phyloP scores from a whole-genome alignment of 1,140 invertebrate genomes.

The Plodia interpunctella region DNA sequence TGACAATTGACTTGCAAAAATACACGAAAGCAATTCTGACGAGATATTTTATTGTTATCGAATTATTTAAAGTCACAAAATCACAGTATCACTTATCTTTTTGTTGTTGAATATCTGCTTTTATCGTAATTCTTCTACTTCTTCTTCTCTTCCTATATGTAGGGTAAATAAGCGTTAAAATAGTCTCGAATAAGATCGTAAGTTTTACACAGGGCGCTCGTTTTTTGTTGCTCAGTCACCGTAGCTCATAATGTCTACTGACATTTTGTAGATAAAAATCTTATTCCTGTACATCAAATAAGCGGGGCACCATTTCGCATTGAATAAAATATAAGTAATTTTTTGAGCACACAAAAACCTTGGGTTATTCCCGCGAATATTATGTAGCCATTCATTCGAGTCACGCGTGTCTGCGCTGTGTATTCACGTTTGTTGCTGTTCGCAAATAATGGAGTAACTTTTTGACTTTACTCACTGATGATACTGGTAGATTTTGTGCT shows the following conservation, averaged over 20 bases:
- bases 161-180: not conserved
- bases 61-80: too few species aligned
- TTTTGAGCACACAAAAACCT: conserved; percentile 43
- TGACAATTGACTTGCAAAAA: too few species aligned
- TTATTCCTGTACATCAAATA: conserved; percentile 17
- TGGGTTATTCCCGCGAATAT: conserved; percentile 37
- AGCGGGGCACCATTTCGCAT: conserved; percentile 25
- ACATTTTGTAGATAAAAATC: conserved; percentile 3
- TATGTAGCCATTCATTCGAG: conserved; percentile 47
- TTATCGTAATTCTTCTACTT: too few species aligned
- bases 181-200: not conserved
- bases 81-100: too few species aligned
- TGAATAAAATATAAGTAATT: conserved; percentile 45
- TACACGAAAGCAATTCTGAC: too few species aligned
- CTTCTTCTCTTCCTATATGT: not conserved
- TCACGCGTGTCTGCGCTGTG: conserved; percentile 54
- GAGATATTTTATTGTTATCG: too few species aligned
- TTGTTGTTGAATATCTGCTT: too few species aligned
- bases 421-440: conserved; percentile 55
- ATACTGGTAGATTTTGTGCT: not conserved
- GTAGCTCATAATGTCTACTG: not conserved
- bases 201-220: not conserved
- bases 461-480: conserved; percentile 18
- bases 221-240: not conserved
- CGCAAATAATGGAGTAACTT: conserved; percentile 60